Conservation (phyloP, 2,888 invertebrate genomes). For the Drosophila histrio region DNA sequence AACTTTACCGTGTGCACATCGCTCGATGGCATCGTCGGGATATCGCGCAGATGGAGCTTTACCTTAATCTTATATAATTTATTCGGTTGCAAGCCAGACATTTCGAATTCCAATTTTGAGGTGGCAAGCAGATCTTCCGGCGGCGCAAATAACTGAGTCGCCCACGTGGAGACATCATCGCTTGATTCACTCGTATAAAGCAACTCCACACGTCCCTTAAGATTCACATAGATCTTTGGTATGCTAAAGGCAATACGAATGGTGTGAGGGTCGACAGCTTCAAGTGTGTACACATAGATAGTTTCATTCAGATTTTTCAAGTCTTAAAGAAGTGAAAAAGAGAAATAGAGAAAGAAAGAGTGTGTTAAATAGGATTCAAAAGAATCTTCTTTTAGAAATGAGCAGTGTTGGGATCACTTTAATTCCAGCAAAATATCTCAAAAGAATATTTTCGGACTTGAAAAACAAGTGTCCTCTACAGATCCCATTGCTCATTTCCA, state of each 20-base stretch:
- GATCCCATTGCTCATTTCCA: neutral
- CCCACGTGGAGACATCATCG: neutral
- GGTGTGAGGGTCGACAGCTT: conserved; percentile 1
- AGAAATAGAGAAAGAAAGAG: neutral
- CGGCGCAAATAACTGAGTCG: neutral
- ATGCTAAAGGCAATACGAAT: neutral
- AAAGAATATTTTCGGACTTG: neutral
- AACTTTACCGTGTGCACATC: neutral
- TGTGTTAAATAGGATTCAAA: neutral
- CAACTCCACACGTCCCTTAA: neutral
- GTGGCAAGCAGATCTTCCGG: neutral
- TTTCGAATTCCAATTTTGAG: neutral
- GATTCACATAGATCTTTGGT: neutral
- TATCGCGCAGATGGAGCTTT: neutral
- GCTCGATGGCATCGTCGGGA: neutral
- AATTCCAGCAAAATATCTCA: neutral
- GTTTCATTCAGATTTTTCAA: too few species aligned
- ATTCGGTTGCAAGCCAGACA: neutral
- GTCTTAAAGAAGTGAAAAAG: neutral
- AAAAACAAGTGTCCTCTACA: neutral
- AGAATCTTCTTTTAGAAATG: neutral
- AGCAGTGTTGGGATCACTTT: neutral
- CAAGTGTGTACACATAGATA: neutral
- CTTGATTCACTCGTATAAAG: neutral
- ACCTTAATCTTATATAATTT: neutral